These are phyloP conservation scores for Typhlichthys eigenmanni DNA, from an alignment of 2,797 vertebrate species.

Conservation along the genomic window DNA sequence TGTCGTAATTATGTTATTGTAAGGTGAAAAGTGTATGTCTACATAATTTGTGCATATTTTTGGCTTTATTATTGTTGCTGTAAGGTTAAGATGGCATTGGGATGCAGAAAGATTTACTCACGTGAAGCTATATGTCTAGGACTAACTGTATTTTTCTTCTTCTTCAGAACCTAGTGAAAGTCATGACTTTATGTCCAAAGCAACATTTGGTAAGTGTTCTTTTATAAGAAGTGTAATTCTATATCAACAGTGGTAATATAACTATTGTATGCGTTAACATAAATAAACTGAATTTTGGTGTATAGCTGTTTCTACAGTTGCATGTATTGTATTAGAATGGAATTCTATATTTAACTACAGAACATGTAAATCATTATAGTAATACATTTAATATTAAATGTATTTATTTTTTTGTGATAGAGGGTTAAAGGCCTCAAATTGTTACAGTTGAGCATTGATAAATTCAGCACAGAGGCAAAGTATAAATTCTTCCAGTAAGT, in stretches of 20 bases:
- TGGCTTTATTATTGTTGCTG: no score
- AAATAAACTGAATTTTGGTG: background rate
- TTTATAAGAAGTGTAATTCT: background rate
- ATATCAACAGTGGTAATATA: background rate
- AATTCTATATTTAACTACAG: background rate
- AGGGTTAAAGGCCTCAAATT: conserved; percentile 88
- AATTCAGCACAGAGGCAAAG: conserved; percentile 89
- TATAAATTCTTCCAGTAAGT: conserved; percentile 90
- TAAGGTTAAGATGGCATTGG: no score
- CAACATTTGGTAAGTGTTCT: conserved; percentile 84
- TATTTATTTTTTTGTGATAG: conserved; percentile 62
- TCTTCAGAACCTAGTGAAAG: conserved; percentile 86
- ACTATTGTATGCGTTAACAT: no score
- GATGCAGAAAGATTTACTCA: no score
- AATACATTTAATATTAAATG: conserved; percentile 5
- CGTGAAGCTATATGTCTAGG: background rate
- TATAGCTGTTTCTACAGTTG: background rate
- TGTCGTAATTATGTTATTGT: background rate
- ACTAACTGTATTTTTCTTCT: conserved; percentile 11
- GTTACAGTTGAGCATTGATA: conserved; percentile 91
- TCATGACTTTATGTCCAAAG: conserved; percentile 90
- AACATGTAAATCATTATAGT: background rate
- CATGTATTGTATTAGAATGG: background rate
- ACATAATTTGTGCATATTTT: no score
- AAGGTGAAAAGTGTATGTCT: no score